phyloP scores from a whole-genome alignment of 2,113 vertebrate genomes.

The Melanotaenia duboulayi region DNA sequence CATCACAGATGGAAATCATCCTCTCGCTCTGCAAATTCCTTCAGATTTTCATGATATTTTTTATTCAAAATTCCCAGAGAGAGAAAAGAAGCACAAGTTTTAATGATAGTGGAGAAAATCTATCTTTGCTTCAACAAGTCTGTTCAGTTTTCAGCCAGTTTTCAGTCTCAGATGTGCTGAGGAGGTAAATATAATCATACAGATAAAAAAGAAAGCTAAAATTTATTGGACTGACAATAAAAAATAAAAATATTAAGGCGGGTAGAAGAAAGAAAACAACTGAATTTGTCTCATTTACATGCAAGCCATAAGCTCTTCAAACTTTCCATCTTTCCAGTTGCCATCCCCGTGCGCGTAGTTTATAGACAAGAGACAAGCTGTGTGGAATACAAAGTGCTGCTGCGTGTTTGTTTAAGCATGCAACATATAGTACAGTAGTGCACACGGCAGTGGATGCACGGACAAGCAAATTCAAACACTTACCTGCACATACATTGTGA shows the following conservation, averaged over 20 bases:
- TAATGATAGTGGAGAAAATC: constrained; percentile 44
- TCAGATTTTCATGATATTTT: constrained; percentile 50
- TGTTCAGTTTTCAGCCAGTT: constrained; percentile 25
- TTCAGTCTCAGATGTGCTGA: constrained; percentile 24
- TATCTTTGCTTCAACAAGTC: constrained; percentile 9
- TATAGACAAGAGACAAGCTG: constrained; percentile 68
- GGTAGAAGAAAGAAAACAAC: constrained; percentile 42
- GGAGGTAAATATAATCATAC: constrained; percentile 27
- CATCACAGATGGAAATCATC: constrained; percentile 70
- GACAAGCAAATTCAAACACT: constrained; percentile 34
- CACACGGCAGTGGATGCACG: constrained; percentile 40
- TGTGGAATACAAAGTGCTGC: constrained; percentile 74
- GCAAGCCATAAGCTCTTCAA: constrained; percentile 70
- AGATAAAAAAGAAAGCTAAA: constrained; percentile 23
- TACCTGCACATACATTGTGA: constrained; percentile 45
- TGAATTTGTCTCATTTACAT: constrained; percentile 76
- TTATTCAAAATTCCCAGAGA: constrained; percentile 42
- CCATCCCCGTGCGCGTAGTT: constrained; percentile 47
- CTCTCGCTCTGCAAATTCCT: constrained; percentile 52
- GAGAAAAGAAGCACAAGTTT: constrained; percentile 40
- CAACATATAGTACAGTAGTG: constrained; percentile 39
- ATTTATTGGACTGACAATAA: constrained; percentile 26
- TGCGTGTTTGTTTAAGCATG: constrained; percentile 67
- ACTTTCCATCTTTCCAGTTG: constrained; percentile 72
- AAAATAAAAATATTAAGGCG: constrained; percentile 18